phyloP scores from a whole-genome alignment of 1,140 invertebrate species.

The Zaprionus ornatus region DNA sequence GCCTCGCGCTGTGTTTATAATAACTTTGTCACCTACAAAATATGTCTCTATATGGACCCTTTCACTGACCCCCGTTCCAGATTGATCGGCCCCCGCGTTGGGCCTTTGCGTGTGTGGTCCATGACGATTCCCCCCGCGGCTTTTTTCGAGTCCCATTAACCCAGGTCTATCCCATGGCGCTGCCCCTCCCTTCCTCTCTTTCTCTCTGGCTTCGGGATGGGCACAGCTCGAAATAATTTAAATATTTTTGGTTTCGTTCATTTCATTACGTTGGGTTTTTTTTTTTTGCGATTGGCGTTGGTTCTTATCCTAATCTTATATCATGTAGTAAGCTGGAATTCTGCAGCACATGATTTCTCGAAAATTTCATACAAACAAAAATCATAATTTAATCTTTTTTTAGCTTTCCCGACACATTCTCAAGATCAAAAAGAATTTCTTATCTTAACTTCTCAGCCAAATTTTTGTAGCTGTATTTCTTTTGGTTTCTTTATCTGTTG shows the following conservation, averaged over 20 bases:
- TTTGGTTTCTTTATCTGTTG: neutral
- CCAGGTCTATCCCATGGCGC: constrained; percentile 22
- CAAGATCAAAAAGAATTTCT: neutral
- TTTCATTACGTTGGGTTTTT: constrained; percentile 20
- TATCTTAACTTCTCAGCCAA: neutral
- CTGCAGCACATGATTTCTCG: neutral
- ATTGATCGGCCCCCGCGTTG: constrained; percentile 55
- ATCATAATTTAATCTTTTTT: no score
- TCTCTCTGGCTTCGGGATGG: neutral
- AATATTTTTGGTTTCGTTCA: constrained; percentile 53
- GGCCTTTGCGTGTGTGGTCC: constrained; percentile 67
- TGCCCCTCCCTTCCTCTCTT: neutral
- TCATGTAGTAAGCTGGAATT: neutral
- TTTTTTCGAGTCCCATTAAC: constrained; percentile 70
- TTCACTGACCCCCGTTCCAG: constrained; percentile 42
- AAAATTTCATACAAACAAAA: neutral
- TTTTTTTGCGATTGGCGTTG: constrained; percentile 39
- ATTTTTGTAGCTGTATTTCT: neutral
- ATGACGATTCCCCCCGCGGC: constrained; percentile 50
- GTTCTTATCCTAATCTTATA: neutral
- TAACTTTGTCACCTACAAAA: constrained; percentile 83
- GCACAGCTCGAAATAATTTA: constrained; percentile 63
- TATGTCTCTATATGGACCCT: constrained; percentile 74
- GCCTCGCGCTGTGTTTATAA: constrained; percentile 51
- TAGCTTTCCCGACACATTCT: neutral